phyloP scores from a whole-genome alignment of 2,888 invertebrate genomes.

The Seladonia tumulorum region DNA sequence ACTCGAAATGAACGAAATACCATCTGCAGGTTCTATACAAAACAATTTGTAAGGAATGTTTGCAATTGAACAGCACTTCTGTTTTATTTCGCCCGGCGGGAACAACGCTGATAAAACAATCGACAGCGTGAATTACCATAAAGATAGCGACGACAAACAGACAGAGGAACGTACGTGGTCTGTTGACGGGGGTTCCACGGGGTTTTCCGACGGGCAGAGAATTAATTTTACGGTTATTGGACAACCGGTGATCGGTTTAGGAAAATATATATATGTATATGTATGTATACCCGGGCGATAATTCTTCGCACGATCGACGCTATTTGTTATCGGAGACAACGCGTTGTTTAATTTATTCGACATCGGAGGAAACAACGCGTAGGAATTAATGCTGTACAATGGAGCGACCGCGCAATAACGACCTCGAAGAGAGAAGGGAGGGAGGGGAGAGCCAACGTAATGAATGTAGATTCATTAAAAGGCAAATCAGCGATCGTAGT shows the following conservation, averaged over 20 bases:
- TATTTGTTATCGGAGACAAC: conserved; percentile 49
- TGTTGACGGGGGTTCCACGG: conserved; percentile 11
- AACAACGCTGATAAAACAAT: neutral
- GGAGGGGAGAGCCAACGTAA: neutral
- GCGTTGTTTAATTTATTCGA: conserved; percentile 55
- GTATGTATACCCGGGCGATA: neutral
- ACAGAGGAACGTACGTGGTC: neutral
- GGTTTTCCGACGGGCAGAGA: conserved; percentile 13
- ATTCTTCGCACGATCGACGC: conserved; percentile 40
- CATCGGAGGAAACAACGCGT: conserved; percentile 37
- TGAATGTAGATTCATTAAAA: conserved; percentile 46
- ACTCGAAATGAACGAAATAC: neutral
- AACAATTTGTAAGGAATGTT: neutral
- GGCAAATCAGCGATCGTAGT: conserved; percentile 32
- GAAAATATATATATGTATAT: conserved; percentile 29
- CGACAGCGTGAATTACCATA: neutral
- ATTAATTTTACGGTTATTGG: conserved; percentile 52
- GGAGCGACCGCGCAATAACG: conserved; percentile 49
- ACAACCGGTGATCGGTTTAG: conserved; percentile 28
- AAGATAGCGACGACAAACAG: neutral
- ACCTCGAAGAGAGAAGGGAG: conserved; percentile 10
- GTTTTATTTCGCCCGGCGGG: neutral
- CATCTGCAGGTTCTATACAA: neutral
- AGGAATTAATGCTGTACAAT: conserved; percentile 60
- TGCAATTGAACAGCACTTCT: neutral